Base-by-base conservation (phyloP, 2,113 vertebrate species). In the Butorides virescens region DNA sequence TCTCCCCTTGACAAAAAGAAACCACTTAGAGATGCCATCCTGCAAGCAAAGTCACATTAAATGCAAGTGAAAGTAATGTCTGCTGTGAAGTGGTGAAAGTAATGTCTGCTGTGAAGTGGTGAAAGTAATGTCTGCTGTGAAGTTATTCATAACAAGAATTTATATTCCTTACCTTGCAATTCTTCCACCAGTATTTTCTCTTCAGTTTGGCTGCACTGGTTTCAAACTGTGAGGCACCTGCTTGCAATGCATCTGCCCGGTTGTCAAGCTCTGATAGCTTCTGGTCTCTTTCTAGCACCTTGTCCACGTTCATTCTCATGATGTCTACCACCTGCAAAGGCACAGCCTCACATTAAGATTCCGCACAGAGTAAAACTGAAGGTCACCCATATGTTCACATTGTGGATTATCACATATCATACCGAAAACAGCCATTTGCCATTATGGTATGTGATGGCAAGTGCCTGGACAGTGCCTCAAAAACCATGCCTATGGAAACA, bases 111-210 rank as follows among this genome's bases (percentile, higher is more conserved):
- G 20, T 6, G 25, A 71, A 39, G 34, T 8, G 42, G 39, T 42
- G 39, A 42, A 42, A 42, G 39, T 42, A 42, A 42, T 20, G 26
- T 61, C 72, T 84, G 74, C 61, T 30, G 20, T 6, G 25, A 71
- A 39, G 34, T 8, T 4, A 56, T 37, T 82, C 56, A 53, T 44
- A 50, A 71, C 22, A 55, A 59, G 42, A 53, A 25, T 47, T 74
- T 68, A 9, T 49, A 74, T 44, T 47, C 18, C 83, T 94, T 96
- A 99, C 99, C 99, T 99, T 99, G 98, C 98, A 98, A 93, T 99
- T 99, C 96, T 99, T 99, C 99, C 99, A 99, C 99, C 99, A 99
- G 97, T 97, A 99, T 97, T 99, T 99, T 92, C 99, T 98, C 96
- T 99, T 99, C 96, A 99, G 98, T 74, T 99, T 99, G 72, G 99